Base-by-base conservation (phyloP, 2,113 vertebrate genomes). In the Chlorodrepanis virens region DNA sequence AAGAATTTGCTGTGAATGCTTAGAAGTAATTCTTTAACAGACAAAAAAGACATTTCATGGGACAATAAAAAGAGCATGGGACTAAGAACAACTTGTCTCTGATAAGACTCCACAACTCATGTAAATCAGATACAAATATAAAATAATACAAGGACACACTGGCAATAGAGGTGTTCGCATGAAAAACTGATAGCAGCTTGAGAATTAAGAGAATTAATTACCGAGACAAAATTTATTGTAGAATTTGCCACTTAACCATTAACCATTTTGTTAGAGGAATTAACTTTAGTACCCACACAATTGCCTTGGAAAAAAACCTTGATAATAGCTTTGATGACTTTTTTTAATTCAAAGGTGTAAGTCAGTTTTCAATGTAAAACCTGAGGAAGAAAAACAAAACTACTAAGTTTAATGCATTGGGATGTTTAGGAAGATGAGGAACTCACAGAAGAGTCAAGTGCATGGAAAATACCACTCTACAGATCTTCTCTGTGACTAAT, bases 201-300 rank as follows among this genome's bases (percentile, higher is more conserved):
- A 87, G 39, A 87, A 75, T 53, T 78, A 82, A 45, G 52, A 54
- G 2, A 90, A 71, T 60, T 84, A 82, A 72, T 33, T 39, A 85
- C 10, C 12, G 56, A 60, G 35, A 68, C 6, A 69, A 84, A 87
- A 70, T 40, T 59, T 59, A 59, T 39, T 71, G 23, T 9, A 74
- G 25, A 85, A 68, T 82, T 94, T 95, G 10, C 14, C 45, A 33
- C 50, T 50, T 80, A 83, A 59, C 5, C 33, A 61, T 90, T 90
- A 79, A 50, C 12, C 4, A 50, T 68, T 76, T 79, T 56, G 33
- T 44, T 56, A 71, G 39, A 39, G 5, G 23, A 52, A 47, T 54
- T 81, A 89, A 91, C 79, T 93, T 84, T 83, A 88, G 10, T 21
- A 64, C 3, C 7, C 18, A 11, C 76, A 22, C 18, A 67, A 50